phyloP scores from a whole-genome alignment of 2,888 invertebrate species.

The Schrankia costaestrigalis region DNA sequence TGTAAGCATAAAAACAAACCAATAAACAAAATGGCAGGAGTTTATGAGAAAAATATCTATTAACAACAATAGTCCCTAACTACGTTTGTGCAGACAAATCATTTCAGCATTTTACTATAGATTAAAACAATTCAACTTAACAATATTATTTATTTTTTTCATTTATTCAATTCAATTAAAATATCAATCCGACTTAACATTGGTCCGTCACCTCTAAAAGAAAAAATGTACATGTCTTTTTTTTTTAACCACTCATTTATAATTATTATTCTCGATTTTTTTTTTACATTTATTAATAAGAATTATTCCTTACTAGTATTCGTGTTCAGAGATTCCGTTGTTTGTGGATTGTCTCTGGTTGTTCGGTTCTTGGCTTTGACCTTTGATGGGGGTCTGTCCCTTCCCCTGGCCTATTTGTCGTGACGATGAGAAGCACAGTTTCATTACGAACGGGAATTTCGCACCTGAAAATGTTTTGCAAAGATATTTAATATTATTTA shows the following conservation, averaged over 20 bases:
- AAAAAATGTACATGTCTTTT: conserved; percentile 68
- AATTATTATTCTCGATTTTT: too few species aligned
- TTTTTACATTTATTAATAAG: conserved; percentile 25
- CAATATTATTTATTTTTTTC: conserved; percentile 14
- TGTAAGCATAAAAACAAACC: conserved; percentile 5
- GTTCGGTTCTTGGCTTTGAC: conserved; percentile 33
- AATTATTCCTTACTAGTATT: conserved; percentile 68
- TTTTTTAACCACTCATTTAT: conserved; percentile 44
- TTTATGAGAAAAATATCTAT: conserved; percentile 19
- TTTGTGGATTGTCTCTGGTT: conserved; percentile 52
- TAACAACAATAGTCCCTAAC: conserved; percentile 30
- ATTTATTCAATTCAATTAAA: conserved; percentile 34
- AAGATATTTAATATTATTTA: too few species aligned
- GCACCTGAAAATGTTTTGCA: conserved; percentile 86
- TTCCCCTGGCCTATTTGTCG: conserved; percentile 76
- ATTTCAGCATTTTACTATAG: conserved; percentile 20
- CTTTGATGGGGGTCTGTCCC: conserved; percentile 57
- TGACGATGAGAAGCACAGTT: conserved; percentile 96
- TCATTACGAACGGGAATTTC: conserved; percentile 99
- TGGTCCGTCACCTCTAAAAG: conserved; percentile 64
- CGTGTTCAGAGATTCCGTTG: conserved; percentile 65
- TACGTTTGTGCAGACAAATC: conserved; percentile 40
- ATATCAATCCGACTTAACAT: conserved; percentile 56
- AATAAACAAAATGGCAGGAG: conserved; percentile 34
- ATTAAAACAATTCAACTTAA: conserved; percentile 30